A percentile compares a stretch with the other conserved stretches of the same genome.
phyloP scores from a whole-genome alignment of 2,797 vertebrate genomes.

The Antennarius maculatus region DNA sequence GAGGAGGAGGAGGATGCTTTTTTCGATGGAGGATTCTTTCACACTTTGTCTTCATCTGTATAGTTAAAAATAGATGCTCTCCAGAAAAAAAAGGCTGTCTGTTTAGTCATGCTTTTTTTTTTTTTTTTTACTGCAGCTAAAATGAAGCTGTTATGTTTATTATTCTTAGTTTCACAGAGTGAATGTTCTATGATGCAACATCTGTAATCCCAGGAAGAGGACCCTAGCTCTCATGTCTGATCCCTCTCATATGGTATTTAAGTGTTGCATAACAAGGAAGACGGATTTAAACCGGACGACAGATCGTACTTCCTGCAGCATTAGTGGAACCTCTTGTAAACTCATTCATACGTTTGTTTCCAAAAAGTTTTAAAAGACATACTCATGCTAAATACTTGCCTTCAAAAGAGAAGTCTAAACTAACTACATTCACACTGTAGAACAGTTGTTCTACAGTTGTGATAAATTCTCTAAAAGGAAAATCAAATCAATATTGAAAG shows the following conservation, averaged over 20 bases:
- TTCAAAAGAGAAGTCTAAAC: neutral
- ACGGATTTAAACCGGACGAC: slow-evolving; percentile 34
- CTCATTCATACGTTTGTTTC: slow-evolving; percentile 5
- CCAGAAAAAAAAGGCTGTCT: neutral
- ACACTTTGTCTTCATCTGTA: slow-evolving; percentile 3
- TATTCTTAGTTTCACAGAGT: slow-evolving; percentile 38
- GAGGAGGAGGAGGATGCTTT: slow-evolving; percentile 25
- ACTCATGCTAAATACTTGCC: neutral
- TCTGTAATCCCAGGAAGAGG: slow-evolving; percentile 54
- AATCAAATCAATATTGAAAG: neutral
- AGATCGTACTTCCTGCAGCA: neutral
- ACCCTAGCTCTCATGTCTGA: slow-evolving; percentile 29
- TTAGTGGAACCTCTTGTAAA: slow-evolving; percentile 1
- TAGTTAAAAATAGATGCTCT: slow-evolving; percentile 20
- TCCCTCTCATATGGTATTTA: slow-evolving; percentile 58
- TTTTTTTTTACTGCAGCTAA: slow-evolving; percentile 31
- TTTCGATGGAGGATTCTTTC: slow-evolving; percentile 1
- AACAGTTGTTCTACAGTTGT: no score
- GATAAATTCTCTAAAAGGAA: neutral
- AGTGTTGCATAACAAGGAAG: slow-evolving; percentile 61
- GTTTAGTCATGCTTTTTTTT: slow-evolving; percentile 1
- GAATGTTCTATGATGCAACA: slow-evolving; percentile 57
- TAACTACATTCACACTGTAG: neutral
- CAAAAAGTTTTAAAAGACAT: slow-evolving; percentile 15
- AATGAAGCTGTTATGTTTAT: slow-evolving; percentile 43